phyloP scores from a whole-genome alignment of 1,140 invertebrate genomes.

The Monomorium pharaonis region DNA sequence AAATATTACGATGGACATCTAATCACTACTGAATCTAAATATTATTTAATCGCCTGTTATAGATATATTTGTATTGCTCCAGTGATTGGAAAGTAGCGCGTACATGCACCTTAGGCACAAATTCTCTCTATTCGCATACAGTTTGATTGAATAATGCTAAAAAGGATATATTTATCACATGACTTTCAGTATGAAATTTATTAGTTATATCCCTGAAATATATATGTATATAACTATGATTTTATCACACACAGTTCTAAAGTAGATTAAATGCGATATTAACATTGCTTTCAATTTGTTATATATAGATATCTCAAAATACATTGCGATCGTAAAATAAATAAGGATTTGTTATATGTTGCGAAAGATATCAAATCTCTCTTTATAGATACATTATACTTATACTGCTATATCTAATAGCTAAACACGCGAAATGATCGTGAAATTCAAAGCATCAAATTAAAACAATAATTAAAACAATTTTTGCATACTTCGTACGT shows the following conservation, averaged over 20 bases:
- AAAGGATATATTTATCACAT: conserved; percentile 65
- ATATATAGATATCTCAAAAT: conserved; percentile 57
- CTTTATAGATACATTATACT: conserved; percentile 25
- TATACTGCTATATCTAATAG: not conserved
- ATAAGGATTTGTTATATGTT: conserved; percentile 20
- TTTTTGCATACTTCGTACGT: not conserved
- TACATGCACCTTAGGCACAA: conserved; percentile 66
- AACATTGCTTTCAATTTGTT: conserved; percentile 68
- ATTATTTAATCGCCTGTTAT: conserved; percentile 53
- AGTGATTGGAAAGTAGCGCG: conserved; percentile 40
- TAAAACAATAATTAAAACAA: conserved; percentile 13
- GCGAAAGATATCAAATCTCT: conserved; percentile 42
- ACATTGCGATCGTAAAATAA: conserved; percentile 52
- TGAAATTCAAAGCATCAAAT: conserved; percentile 11
- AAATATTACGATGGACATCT: conserved; percentile 32
- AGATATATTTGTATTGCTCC: conserved; percentile 71
- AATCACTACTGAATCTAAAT: conserved; percentile 38
- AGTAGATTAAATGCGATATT: conserved; percentile 52
- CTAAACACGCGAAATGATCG: not conserved
- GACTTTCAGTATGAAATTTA: conserved; percentile 38
- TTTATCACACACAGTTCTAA: conserved; percentile 67
- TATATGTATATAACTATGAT: conserved; percentile 54
- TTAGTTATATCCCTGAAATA: conserved; percentile 57
- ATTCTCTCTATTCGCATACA: conserved; percentile 18
- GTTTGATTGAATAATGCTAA: conserved; percentile 44